A percentile compares a stretch with the other conserved stretches of the same genome.
phyloP scores from a whole-genome alignment of 1,140 invertebrate species.

The Euschistus heros region DNA sequence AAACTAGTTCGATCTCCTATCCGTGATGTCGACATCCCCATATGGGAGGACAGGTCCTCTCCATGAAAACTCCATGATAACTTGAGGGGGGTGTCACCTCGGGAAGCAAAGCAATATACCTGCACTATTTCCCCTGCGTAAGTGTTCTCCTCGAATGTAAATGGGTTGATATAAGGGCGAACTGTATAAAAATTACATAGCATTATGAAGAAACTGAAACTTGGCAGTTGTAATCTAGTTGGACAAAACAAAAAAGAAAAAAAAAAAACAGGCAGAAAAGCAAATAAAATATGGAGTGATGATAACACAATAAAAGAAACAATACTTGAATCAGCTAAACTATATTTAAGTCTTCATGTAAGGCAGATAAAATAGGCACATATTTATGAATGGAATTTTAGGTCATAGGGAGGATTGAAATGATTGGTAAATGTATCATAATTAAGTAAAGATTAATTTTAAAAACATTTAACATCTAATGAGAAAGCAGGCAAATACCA shows the following conservation, averaged over 20 bases:
- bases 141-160: constrained; percentile 36
- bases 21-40: constrained; percentile 38
- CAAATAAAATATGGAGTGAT: too few relatives aligned
- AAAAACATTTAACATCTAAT: constrained; percentile 6
- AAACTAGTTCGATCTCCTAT: constrained; percentile 48
- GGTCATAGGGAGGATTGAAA: too few relatives aligned
- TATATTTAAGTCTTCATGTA: too few relatives aligned
- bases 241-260: too few relatives aligned
- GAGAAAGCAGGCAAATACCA: constrained; percentile 24
- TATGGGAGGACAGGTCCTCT: constrained; percentile 27
- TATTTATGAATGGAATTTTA: too few relatives aligned
- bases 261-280: too few relatives aligned
- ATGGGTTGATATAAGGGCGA: constrained; percentile 34
- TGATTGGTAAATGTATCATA: too few relatives aligned
- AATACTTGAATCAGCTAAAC: too few relatives aligned
- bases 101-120: constrained; percentile 66
- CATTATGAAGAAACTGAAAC: too few relatives aligned
- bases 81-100: constrained; percentile 69
- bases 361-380: too few relatives aligned
- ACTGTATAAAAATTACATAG: constrained; percentile 28
- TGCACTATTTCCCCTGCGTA: constrained; percentile 51
- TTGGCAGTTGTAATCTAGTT: too few relatives aligned
- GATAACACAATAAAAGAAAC: too few relatives aligned
- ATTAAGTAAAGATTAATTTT: not conserved
- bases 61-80: constrained; percentile 61